A percentile compares a stretch with the other conserved stretches of the same genome.
Conservation (phyloP, 2,888 invertebrate genomes). For the Drosophila anomalata region DNA sequence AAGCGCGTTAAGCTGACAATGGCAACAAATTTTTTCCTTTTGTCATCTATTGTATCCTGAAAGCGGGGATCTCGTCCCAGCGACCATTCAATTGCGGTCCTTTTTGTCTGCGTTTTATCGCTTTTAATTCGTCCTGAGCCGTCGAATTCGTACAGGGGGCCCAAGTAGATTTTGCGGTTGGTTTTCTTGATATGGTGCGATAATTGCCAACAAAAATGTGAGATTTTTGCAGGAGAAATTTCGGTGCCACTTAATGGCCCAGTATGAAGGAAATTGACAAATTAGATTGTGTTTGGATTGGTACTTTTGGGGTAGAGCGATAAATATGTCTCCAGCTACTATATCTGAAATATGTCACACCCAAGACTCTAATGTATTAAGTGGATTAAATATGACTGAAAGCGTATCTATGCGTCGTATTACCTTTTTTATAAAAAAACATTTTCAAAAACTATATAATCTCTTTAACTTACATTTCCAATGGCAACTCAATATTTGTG, state of each 20-base stretch:
- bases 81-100: slow-evolving; percentile 67
- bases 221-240: slow-evolving; percentile 42
- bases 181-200: slow-evolving; percentile 31
- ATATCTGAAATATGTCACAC: no score
- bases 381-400: no score
- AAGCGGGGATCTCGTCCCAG: slow-evolving; percentile 27
- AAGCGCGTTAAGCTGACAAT: slow-evolving; percentile 79
- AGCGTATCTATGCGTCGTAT: no score
- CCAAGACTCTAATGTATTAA: no score
- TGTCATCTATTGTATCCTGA: slow-evolving; percentile 31
- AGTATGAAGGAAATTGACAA: slow-evolving; percentile 1
- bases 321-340: no score
- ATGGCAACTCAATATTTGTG: background rate
- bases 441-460: background rate
- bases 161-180: slow-evolving; percentile 29
- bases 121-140: slow-evolving; percentile 69
- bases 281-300: background rate
- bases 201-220: slow-evolving; percentile 22
- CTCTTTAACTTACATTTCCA: background rate
- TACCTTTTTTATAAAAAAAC: no score
- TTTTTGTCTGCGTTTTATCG: slow-evolving; percentile 76
- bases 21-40: slow-evolving; percentile 53
- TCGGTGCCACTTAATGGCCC: background rate
- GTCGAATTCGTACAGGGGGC: slow-evolving; percentile 20
- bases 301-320: background rate